Base-by-base conservation (phyloP, 2,888 invertebrate genomes). In the Drosophila dives region DNA sequence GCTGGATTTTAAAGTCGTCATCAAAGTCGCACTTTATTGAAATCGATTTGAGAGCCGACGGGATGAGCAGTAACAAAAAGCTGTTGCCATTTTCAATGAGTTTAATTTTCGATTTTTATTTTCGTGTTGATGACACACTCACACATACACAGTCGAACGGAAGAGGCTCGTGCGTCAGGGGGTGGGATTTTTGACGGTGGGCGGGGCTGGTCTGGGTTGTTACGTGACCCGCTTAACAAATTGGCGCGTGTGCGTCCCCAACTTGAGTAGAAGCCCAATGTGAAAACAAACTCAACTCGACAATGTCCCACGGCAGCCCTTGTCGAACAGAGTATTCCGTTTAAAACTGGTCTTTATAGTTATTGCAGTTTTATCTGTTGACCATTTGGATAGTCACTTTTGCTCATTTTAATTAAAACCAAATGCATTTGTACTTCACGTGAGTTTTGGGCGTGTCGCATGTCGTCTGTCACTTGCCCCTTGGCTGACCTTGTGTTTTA, bases 181-280 rank as follows among this genome's bases (percentile, higher is more conserved):
- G 71, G 64, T 64, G 15, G 53, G 12, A 34, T 15, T 23, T 45
- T 23, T 8, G 3, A 23, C 26, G 26, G 11, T 54, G 54, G n/a
- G 15, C 2, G 29, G 12, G 12, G 4, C 29, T 29, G 45, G 23
- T 45, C 45, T 45, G 23, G 53, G 80, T 60, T 34, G 55, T 60
- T 86, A 84, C 84, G 84, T 84, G 84, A 84, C 84, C 87, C 82
- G 84, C 84, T 84, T 84, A 86, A 85, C 87, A 87, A 85, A 87
- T 83, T 85, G 85, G 74, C 85, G 87, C 84, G 87, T 85, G 84
- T 80, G 66, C 54, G 58, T 63, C 58, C 53, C 61, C 62, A 42
- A 66, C 26, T 38, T 56, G 23, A 34, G 56, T 11, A 50, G n/a
- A 60, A 26, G 23, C 5, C 49, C 51, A 56, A 32, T 62, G 26